Evolutionary conservation across 2,888 invertebrate species (phyloP).

Genomic region (Petrolisthes cinctipes): DNA sequence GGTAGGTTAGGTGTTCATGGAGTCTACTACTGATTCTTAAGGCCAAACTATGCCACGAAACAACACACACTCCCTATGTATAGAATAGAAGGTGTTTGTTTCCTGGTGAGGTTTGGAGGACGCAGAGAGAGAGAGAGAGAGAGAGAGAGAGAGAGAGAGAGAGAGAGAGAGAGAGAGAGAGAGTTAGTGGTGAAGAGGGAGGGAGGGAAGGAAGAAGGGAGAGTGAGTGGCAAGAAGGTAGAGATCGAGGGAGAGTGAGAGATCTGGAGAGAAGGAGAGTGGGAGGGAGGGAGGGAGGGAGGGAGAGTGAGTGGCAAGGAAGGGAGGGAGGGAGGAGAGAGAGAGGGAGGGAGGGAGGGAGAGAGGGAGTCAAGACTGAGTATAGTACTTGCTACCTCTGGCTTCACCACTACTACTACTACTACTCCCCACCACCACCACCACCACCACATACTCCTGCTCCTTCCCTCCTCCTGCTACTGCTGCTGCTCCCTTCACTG

Average conservation of each 20-base stretch:
- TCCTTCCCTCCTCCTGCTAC: background rate
- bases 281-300: background rate
- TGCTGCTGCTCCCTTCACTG: background rate
- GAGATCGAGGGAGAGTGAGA: background rate
- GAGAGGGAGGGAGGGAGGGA: background rate
- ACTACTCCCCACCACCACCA: background rate
- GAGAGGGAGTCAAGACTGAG: background rate
- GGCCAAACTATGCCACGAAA: too few species aligned
- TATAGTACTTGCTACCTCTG: too few species aligned
- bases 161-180: background rate
- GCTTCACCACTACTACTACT: too few species aligned
- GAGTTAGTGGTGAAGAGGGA: background rate
- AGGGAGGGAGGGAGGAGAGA: background rate
- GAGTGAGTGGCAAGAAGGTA: background rate
- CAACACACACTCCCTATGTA: too few species aligned
- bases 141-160: background rate
- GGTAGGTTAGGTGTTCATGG: too few species aligned
- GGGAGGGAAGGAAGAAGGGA: background rate
- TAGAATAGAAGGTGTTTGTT: too few species aligned
- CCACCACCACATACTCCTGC: too few species aligned
- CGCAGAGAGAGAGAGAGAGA: background rate
- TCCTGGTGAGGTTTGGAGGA: too few species aligned
- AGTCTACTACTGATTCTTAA: too few species aligned
- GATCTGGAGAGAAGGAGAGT: background rate
- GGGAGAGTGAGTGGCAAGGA: background rate